Percentiles rank a stretch among this genome's conserved stretches.
Conservation (phyloP, 2,797 vertebrate genomes). For the Poeciliopsis presidionis region DNA sequence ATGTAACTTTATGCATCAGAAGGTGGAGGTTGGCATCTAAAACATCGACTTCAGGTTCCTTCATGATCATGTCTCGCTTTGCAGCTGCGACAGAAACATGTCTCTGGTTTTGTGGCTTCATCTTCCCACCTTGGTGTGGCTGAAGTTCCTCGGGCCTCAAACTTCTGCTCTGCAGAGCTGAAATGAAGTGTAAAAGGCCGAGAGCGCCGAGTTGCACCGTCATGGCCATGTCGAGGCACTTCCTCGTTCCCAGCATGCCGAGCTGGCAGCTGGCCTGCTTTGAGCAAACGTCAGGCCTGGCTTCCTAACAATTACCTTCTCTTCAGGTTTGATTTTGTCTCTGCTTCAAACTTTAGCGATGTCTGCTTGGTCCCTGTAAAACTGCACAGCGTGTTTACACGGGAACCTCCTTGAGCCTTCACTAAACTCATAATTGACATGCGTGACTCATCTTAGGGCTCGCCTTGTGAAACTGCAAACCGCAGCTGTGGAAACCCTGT, state of each 20-base stretch:
- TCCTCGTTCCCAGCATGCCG: slow-evolving; percentile 21
- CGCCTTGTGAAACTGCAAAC: slow-evolving; percentile 36
- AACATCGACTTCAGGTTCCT: not conserved
- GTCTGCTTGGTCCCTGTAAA: slow-evolving; percentile 9
- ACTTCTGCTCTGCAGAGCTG: slow-evolving; percentile 6
- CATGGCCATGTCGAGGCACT: slow-evolving; percentile 29
- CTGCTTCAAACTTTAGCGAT: slow-evolving; percentile 21
- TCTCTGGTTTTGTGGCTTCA: slow-evolving; percentile 1
- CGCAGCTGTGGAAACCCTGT: slow-evolving; percentile 42
- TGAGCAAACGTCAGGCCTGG: not conserved
- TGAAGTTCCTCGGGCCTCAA: not conserved
- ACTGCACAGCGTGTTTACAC: slow-evolving; percentile 9
- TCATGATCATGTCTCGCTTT: too few relatives aligned
- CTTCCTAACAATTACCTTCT: not conserved
- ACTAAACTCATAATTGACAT: slow-evolving; percentile 13
- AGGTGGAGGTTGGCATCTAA: not conserved
- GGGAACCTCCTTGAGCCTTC: slow-evolving; percentile 18
- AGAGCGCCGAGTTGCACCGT: slow-evolving; percentile 17
- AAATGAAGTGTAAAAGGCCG: not conserved
- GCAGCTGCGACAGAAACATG: not conserved
- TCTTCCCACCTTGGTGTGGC: slow-evolving; percentile 9
- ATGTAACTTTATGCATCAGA: not conserved
- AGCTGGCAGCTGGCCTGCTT: not conserved
- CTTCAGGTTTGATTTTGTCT: slow-evolving; percentile 18
- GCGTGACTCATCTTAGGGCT: slow-evolving; percentile 35